Evolutionary conservation across 2,797 vertebrate genomes (phyloP).

Genomic region (Sebastes ruberrimus): DNA sequence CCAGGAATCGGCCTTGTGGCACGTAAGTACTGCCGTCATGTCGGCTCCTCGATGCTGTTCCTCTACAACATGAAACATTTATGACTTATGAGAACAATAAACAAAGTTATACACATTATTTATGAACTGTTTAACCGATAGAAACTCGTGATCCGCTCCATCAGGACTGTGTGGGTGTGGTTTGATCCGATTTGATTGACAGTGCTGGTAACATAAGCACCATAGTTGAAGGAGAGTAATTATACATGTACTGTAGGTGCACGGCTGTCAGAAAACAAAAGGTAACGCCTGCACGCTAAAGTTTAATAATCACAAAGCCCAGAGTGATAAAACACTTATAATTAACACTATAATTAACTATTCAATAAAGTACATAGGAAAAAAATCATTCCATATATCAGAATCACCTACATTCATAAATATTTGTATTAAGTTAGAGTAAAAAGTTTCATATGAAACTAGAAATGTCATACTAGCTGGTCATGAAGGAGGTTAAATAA

Average conservation of each 20-base stretch:
- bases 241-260: background rate
- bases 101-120: background rate
- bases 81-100: background rate
- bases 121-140: background rate
- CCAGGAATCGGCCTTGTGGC: conserved; percentile 92
- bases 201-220: background rate
- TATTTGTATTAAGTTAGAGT: too few species aligned
- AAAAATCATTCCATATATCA: too few species aligned
- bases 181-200: background rate
- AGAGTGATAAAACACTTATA: too few species aligned
- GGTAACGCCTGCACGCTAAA: background rate
- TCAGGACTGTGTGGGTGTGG: background rate
- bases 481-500: too few species aligned
- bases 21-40: conserved; percentile 82
- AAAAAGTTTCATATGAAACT: too few species aligned
- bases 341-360: too few species aligned
- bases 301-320: too few species aligned
- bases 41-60: background rate
- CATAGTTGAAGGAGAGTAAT: background rate
- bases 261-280: too few species aligned
- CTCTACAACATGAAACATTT: background rate
- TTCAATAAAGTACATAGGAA: too few species aligned
- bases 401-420: too few species aligned
- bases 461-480: too few species aligned
- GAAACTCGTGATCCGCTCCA: too few species aligned